These are phyloP conservation scores for Hipposideros larvatus DNA, from an alignment of 2,797 vertebrate genomes.

Conservation along the genomic window DNA sequence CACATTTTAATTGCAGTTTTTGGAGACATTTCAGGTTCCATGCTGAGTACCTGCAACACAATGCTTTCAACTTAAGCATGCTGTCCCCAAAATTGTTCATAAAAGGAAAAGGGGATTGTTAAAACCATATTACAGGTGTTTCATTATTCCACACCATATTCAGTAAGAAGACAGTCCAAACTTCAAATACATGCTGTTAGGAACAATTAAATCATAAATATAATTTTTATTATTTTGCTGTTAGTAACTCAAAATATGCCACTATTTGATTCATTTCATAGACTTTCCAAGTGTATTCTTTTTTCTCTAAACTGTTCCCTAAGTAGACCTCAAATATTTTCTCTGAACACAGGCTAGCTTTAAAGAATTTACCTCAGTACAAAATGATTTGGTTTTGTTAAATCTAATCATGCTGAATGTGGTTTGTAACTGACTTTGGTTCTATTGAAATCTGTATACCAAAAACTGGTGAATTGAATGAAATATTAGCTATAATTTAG, in stretches of 20 bases:
- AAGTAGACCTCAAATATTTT: constrained; percentile 7
- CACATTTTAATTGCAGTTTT: constrained; percentile 34
- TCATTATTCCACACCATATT: constrained; percentile 1
- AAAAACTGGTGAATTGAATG: background rate
- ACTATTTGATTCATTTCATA: constrained; percentile 29
- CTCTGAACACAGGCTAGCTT: background rate
- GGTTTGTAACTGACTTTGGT: constrained; percentile 35
- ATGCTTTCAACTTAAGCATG: constrained; percentile 27
- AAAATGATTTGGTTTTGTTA: background rate
- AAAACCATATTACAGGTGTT: constrained; percentile 26
- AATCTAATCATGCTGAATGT: background rate
- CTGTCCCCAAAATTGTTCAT: constrained; percentile 19
- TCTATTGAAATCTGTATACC: background rate
- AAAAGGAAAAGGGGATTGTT: constrained; percentile 16
- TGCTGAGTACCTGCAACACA: background rate
- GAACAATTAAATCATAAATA: constrained; percentile 46
- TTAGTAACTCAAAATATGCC: constrained; percentile 13
- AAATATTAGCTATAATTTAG: background rate
- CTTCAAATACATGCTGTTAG: constrained; percentile 60
- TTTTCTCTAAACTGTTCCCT: background rate
- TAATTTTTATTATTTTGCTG: constrained; percentile 45
- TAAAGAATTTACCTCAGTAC: background rate
- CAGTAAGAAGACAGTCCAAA: background rate
- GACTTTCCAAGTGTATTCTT: constrained; percentile 37
- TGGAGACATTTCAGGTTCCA: background rate